Conservation (phyloP, 2,888 invertebrate species). For the Caenorhabditis sp. region DNA sequence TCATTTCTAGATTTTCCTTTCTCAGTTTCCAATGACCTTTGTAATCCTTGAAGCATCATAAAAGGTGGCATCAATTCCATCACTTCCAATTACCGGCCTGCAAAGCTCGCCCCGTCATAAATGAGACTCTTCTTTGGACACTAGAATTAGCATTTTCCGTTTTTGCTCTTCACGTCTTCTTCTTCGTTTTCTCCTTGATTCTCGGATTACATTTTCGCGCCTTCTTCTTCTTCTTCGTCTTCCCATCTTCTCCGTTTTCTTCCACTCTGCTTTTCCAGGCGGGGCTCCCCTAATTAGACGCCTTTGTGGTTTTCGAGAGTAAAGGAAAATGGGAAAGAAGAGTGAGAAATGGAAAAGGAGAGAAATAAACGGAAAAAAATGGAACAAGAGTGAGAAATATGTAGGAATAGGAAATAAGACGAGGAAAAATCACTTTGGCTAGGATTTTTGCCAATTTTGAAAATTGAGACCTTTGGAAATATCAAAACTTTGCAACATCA, state of each 20-base stretch:
- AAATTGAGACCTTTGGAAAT: too few species aligned
- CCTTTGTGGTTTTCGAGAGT: conserved; percentile 46
- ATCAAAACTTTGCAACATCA: too few species aligned
- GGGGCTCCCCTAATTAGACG: conserved; percentile 52
- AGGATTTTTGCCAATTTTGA: background rate
- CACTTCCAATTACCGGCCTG: conserved; percentile 55
- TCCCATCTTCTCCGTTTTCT: conserved; percentile 19
- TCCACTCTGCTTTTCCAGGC: conserved; percentile 29
- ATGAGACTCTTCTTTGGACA: conserved; percentile 31
- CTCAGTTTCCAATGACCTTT: background rate
- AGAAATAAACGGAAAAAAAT: conserved; percentile 3
- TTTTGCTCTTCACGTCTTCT: conserved; percentile 42
- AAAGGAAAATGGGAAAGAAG: conserved; percentile 14
- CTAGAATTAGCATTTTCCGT: conserved; percentile 51
- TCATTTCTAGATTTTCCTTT: background rate
- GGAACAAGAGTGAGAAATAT: background rate
- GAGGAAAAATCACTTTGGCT: background rate
- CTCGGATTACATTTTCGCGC: conserved; percentile 58
- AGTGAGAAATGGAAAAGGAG: conserved; percentile 22
- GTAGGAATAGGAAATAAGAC: conserved; percentile 4
- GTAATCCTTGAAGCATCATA: conserved; percentile 12
- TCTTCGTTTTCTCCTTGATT: conserved; percentile 33
- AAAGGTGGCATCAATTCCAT: conserved; percentile 22
- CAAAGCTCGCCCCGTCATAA: conserved; percentile 46
- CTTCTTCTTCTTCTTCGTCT: conserved; percentile 28